Conservation (phyloP, 2,113 vertebrate genomes). For the Eubucco bourcierii region DNA sequence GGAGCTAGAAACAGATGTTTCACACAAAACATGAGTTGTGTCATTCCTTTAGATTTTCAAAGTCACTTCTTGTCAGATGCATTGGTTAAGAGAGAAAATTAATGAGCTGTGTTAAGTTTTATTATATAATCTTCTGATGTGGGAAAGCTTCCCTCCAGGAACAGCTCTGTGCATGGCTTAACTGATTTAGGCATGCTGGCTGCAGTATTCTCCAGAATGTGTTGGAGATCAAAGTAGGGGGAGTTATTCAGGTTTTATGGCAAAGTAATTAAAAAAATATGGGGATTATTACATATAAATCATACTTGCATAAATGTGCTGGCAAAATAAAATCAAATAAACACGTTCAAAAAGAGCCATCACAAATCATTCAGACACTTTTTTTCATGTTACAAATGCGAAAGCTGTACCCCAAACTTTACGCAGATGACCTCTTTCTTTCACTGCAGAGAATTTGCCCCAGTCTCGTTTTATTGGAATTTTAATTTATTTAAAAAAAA, state of each 20-base stretch:
- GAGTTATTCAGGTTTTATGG: conserved; percentile 74
- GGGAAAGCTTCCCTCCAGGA: conserved; percentile 71
- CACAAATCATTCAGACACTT: background rate
- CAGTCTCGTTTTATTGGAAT: background rate
- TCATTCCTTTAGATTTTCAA: conserved; percentile 79
- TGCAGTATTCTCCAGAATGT: conserved; percentile 69
- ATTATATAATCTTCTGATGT: conserved; percentile 79
- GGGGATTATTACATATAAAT: conserved; percentile 69
- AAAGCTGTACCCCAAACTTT: background rate
- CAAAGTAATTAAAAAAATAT: conserved; percentile 77
- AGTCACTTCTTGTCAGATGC: conserved; percentile 84
- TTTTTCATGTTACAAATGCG: background rate
- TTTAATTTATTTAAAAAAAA: background rate
- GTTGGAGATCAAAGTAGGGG: conserved; percentile 76
- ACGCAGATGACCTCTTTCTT: background rate
- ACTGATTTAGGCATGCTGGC: conserved; percentile 70
- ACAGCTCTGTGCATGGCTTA: conserved; percentile 64
- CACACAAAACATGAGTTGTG: conserved; percentile 67
- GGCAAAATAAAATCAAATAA: conserved; percentile 65
- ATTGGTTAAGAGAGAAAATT: conserved; percentile 83
- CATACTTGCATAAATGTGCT: conserved; percentile 72
- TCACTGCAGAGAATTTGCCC: background rate
- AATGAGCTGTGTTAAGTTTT: conserved; percentile 85
- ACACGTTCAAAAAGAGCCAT: conserved; percentile 38
- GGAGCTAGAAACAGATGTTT: conserved; percentile 83